A percentile compares a stretch with the other conserved stretches of the same genome.
These are phyloP conservation scores for Hassar affinis DNA, from an alignment of 2,113 vertebrate species.

Conservation along the genomic window DNA sequence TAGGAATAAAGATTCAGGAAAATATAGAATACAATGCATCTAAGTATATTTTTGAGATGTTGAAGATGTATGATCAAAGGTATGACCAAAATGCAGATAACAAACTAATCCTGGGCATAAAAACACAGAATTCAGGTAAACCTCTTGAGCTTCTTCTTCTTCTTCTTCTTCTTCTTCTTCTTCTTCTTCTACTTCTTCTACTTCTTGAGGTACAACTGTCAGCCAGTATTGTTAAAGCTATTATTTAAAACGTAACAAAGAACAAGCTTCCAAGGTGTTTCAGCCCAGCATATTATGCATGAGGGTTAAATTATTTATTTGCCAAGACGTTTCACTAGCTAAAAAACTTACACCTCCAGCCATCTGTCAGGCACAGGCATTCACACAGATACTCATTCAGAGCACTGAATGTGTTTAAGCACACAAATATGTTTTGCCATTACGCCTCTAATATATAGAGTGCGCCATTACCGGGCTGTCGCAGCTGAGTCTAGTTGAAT, in stretches of 20 bases:
- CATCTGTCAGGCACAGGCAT: slow-evolving; percentile 43
- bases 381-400: neutral
- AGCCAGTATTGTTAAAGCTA: slow-evolving; percentile 21
- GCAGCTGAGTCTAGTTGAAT: neutral
- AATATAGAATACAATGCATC: neutral
- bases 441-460: neutral
- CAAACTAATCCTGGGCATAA: neutral
- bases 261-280: slow-evolving; percentile 43
- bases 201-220: slow-evolving; percentile 26
- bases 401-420: neutral
- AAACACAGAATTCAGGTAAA: neutral
- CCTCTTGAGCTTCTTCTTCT: neutral
- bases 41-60: neutral
- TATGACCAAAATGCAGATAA: neutral
- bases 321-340: slow-evolving; percentile 21
- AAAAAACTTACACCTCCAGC: slow-evolving; percentile 54
- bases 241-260: slow-evolving; percentile 36
- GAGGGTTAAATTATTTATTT: slow-evolving; percentile 53
- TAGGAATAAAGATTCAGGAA: neutral
- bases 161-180: too few relatives aligned
- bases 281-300: slow-evolving; percentile 39
- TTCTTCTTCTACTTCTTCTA: too few relatives aligned
- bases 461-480: neutral
- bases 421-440: slow-evolving; percentile 21
- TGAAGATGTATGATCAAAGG: neutral